phyloP scores from a whole-genome alignment of 1,140 invertebrate genomes.

The Monomorium pharaonis region DNA sequence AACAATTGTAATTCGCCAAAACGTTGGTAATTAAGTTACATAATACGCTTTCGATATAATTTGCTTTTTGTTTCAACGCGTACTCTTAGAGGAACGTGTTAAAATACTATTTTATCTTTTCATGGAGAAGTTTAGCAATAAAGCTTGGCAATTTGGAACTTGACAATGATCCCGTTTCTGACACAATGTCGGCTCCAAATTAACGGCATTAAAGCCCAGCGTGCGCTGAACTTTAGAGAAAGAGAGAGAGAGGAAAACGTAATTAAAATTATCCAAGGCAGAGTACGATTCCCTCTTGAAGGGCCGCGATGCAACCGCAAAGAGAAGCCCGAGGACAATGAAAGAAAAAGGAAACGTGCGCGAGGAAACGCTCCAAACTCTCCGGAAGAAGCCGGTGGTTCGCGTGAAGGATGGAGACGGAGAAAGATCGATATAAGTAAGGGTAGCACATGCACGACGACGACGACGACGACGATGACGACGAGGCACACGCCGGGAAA shows the following conservation, averaged over 20 bases:
- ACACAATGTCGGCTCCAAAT: background rate
- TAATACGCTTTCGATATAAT: background rate
- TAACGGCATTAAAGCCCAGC: background rate
- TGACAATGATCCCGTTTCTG: background rate
- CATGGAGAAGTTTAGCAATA: background rate
- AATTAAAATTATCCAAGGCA: background rate
- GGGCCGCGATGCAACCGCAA: background rate
- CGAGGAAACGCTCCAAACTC: conserved; percentile 37
- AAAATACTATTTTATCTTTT: background rate
- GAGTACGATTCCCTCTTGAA: conserved; percentile 2
- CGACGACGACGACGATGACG: conserved; percentile 8
- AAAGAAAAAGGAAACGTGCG: conserved; percentile 14
- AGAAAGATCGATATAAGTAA: conserved; percentile 64
- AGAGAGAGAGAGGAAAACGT: background rate
- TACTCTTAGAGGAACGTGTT: background rate
- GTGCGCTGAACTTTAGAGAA: background rate
- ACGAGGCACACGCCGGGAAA: conserved; percentile 52
- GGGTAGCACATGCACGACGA: conserved; percentile 54
- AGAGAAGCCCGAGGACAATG: background rate
- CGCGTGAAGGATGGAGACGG: background rate
- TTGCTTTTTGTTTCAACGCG: background rate
- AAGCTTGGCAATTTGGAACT: background rate
- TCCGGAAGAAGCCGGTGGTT: background rate
- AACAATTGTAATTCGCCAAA: background rate
- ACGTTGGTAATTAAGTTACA: background rate